These are phyloP conservation scores for Gambusia holbrooki DNA, from an alignment of 2,113 vertebrate genomes.

Conservation along the genomic window DNA sequence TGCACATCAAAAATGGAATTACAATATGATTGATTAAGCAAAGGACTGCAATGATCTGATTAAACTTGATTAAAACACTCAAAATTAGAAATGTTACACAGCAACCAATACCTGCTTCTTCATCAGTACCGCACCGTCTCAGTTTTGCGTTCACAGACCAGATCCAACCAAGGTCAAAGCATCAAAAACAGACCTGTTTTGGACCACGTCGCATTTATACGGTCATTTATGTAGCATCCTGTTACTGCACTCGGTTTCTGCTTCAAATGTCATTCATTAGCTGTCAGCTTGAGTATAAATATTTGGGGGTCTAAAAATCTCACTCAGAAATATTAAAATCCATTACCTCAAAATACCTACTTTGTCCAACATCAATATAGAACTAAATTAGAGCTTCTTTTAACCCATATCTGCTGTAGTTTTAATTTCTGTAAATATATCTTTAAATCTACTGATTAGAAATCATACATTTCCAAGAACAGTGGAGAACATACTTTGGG, in stretches of 20 bases:
- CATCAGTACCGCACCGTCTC: background rate
- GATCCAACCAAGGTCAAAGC: background rate
- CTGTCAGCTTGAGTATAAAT: background rate
- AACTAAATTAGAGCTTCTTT: background rate
- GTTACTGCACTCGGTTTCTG: background rate
- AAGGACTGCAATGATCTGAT: background rate
- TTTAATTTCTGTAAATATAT: too few relatives aligned
- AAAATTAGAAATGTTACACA: background rate
- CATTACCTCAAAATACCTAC: background rate
- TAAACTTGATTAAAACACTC: background rate
- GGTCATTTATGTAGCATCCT: background rate
- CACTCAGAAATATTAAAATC: background rate
- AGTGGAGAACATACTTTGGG: background rate
- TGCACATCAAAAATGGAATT: slow-evolving; percentile 39
- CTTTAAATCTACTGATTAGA: too few relatives aligned
- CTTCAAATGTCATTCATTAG: background rate
- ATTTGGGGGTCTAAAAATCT: background rate
- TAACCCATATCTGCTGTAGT: too few relatives aligned
- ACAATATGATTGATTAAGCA: slow-evolving; percentile 14
- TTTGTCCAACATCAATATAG: background rate
- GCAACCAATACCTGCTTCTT: background rate
- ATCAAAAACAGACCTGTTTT: background rate
- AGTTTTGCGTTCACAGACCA: background rate
- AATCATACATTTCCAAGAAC: background rate
- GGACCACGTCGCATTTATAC: background rate